phyloP scores from a whole-genome alignment of 2,888 invertebrate genomes.

The Trachelus tabidus region DNA sequence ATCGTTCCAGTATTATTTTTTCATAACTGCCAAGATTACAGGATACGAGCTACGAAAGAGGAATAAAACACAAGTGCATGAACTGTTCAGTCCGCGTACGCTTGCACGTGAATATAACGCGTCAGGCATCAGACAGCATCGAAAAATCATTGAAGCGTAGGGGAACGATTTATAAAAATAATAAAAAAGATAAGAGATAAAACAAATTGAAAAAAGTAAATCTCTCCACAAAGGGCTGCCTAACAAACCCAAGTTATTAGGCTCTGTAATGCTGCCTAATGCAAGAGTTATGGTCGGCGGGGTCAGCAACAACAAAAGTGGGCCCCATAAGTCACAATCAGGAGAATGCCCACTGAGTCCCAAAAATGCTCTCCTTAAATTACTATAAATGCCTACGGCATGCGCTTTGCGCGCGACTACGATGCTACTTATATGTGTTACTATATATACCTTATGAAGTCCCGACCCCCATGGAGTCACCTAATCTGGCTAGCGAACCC shows the following conservation, averaged over 20 bases:
- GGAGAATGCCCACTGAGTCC: constrained; percentile 28
- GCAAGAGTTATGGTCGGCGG: constrained; percentile 37
- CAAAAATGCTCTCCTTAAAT: constrained; percentile 40
- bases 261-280: constrained; percentile 38
- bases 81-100: background rate
- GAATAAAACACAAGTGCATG: background rate
- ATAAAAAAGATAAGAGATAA: background rate
- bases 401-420: constrained; percentile 2
- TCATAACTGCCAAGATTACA: background rate
- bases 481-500: constrained; percentile 13
- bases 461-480: constrained; percentile 3
- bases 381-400: constrained; percentile 28
- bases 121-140: background rate
- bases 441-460: background rate
- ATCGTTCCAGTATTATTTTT: background rate
- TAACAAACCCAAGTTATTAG: constrained; percentile 21
- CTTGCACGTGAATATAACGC: background rate
- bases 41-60: background rate
- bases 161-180: background rate
- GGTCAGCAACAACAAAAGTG: constrained; percentile 30
- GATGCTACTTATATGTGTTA: background rate
- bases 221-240: background rate
- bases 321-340: constrained; percentile 50
- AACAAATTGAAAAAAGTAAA: background rate
- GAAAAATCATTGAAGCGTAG: background rate